Evolutionary conservation across 2,797 vertebrate species (phyloP), one percentile per base, ranked within the genome.

Genomic region (Chiroxiphia lanceolata): DNA sequence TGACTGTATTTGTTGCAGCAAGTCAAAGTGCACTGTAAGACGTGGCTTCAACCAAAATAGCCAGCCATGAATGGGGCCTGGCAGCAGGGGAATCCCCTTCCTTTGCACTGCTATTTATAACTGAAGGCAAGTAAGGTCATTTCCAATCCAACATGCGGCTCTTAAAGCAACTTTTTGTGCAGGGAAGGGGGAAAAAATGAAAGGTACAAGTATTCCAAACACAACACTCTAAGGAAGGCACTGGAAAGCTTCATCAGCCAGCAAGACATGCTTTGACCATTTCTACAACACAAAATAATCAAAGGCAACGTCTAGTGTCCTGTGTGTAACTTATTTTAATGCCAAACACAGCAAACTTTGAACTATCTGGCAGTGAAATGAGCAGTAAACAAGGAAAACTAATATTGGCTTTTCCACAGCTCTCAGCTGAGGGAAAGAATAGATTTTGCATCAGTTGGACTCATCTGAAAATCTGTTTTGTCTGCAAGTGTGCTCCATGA

Each of bases 61-160:
- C 84, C 95, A 77, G 57, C 42, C 57, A 61, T 80, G 84, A 96
- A 95, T 83, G 71, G 56, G 42, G 14, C 11, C 74, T 64, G 61
- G 83, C 75, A 92, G 75, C 48, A 87, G 68, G 81, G 78, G 57
- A 92, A 95, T 77, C 78, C 64, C 87, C 68, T 82, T 84, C 63
- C 38, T 34, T 69, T 83, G 48, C 17, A 47, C 31, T 80, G 45
- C 71, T 93, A 83, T 93, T 93, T 92, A 56, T 87, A 95, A 53
- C 45, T 64, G 48, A 87, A 54, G 72, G 75, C 71, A 94, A 78
- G 53, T 80, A 78, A 93, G 81, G 90, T 87, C 23, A 65, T 72
- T 53, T 48, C 77, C 74, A 93, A 94, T 29, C 59, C 50, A 74
- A 64, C 10, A 64, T 8, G 8, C 38, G 29, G 11, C 29, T 83